Percentiles rank a stretch among this genome's conserved stretches.
Evolutionary conservation across 2,113 vertebrate genomes (phyloP).

Genomic region (mouse (Mus musculus)): GRCm39 chr4:152950001-152950500

Average conservation of each 20-base stretch:
- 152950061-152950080: neutral
- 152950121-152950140: neutral
- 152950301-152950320: neutral
- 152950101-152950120: neutral
- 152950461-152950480: slow-evolving; percentile 76
- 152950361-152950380: neutral
- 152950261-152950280: neutral
- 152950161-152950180: neutral
- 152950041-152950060: neutral
- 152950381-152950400: neutral
- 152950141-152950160: neutral
- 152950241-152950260: neutral
- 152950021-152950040: neutral
- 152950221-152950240: neutral
- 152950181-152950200: neutral
- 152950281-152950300: neutral
- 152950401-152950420: neutral
- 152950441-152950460: slow-evolving; percentile 65
- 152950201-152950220: neutral
- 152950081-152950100: neutral
- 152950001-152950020: neutral
- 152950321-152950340: neutral
- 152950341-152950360: neutral
- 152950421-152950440: slow-evolving; percentile 59
- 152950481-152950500: slow-evolving; percentile 79